These are phyloP conservation scores for Zootoca vivipara DNA, from an alignment of 2,113 vertebrate species.

Conservation along the genomic window DNA sequence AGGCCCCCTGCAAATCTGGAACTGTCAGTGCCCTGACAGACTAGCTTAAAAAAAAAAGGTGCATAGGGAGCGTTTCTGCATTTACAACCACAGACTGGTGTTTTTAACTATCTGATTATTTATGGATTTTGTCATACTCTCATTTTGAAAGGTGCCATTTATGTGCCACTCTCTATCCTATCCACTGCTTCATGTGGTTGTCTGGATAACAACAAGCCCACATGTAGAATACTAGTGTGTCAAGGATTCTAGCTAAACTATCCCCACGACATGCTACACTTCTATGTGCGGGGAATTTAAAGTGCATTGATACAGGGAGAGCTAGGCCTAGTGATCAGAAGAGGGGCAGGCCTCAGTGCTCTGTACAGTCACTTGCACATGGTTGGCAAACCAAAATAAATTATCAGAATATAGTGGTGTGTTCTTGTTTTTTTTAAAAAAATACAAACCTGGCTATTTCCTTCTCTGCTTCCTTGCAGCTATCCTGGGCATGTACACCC, in stretches of 20 bases:
- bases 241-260: neutral
- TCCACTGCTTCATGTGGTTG: no score
- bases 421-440: no score
- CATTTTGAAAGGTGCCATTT: no score
- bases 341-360: neutral
- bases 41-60: no score
- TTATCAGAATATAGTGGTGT: neutral
- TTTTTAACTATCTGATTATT: no score
- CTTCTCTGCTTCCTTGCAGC: constrained; percentile 71
- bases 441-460: neutral
- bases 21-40: no score
- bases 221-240: neutral
- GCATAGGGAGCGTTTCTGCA: neutral
- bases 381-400: neutral
- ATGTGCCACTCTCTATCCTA: no score
- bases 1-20: no score
- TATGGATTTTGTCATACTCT: no score
- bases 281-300: neutral
- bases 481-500: constrained; percentile 96
- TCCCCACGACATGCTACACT: neutral
- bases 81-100: no score
- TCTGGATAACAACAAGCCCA: neutral
- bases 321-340: neutral
- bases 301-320: no score
- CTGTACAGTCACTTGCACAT: neutral